Base-by-base conservation (phyloP, 92 coral and sea anemone genomes). In the Porites lobata region DNA sequence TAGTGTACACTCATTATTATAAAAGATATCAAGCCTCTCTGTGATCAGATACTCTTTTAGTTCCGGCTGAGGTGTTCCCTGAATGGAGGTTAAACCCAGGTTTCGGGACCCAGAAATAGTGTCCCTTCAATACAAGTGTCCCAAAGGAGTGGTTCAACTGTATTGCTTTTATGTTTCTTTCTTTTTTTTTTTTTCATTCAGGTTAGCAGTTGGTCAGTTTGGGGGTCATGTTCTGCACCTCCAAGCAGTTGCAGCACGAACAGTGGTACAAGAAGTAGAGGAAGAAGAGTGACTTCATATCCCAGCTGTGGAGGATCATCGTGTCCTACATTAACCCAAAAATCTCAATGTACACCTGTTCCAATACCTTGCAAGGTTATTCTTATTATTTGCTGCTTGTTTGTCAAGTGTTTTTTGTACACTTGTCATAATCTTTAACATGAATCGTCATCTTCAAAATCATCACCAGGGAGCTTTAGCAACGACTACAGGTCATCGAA, bases 301-400 rank as follows among this genome's bases (percentile, higher is more conserved):
- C 76, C 96, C 18, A 86, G 93, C 29, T 92, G 95, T 75, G 96
- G 96, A 51, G 98, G 96, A 21, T 54, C 54, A 1, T 81, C 92
- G 38, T 87, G 94, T 38, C 89, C 93, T 1, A 11, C 84, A 13
- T 54, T 57, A 43, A 72, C 78, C 47, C 51, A 52, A 8, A 56
- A 89, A 26, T 74, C 63, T 59, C 64, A 76, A 4, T 94, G 98
- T 51, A 94, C 94, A 0, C 99, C 99, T 5, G 96, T 91, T 10
- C 95, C 96, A 14, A 95, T 96, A 19, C 74, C 82, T 21, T 96
- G 99, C 78, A 73, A 75, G 92, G 99, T 96, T 13, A 54, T 1
- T 54, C 78, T 9, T 75, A 50, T 22, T 50, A 68, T 75, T 67
- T 52, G 6, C 59, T 56, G 24, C 20, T 12, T 22, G 32, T 8